A percentile compares a stretch with the other conserved stretches of the same genome.
These are phyloP conservation scores for Neolamprologus devosi DNA, from an alignment of 2,113 vertebrate genomes.

Conservation along the genomic window DNA sequence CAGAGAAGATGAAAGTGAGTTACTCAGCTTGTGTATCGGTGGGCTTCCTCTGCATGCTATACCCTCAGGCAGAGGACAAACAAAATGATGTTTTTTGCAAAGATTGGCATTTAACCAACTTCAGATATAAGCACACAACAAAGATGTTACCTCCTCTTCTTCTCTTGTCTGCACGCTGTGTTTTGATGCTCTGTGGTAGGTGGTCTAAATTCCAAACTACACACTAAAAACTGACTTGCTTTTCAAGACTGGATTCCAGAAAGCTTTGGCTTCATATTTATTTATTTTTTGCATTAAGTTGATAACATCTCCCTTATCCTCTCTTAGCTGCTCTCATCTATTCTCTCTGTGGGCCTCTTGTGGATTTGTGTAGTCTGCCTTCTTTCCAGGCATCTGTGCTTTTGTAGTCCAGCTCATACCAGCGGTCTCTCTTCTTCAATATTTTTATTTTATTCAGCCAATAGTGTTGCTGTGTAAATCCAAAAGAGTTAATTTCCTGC, in stretches of 20 bases:
- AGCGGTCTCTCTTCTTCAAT: background rate
- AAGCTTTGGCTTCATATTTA: background rate
- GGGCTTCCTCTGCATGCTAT: background rate
- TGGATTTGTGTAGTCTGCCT: background rate
- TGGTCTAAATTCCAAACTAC: background rate
- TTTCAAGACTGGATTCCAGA: background rate
- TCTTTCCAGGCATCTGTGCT: background rate
- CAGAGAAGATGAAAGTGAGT: background rate
- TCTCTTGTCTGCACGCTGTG: background rate
- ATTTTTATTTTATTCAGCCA: background rate
- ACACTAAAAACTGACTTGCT: background rate
- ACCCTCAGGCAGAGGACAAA: slow-evolving; percentile 1
- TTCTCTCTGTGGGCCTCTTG: background rate
- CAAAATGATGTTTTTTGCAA: background rate
- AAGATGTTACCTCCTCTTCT: background rate
- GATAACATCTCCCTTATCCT: background rate
- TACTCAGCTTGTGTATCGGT: background rate
- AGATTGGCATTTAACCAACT: background rate
- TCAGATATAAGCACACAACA: background rate
- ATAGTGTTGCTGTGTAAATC: background rate
- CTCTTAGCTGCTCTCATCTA: background rate
- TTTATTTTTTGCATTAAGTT: background rate
- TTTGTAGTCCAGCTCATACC: background rate
- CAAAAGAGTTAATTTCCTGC: background rate
- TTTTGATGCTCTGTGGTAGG: background rate